Base-by-base conservation (phyloP, 2,888 invertebrate species). In the Malacosoma neustria region DNA sequence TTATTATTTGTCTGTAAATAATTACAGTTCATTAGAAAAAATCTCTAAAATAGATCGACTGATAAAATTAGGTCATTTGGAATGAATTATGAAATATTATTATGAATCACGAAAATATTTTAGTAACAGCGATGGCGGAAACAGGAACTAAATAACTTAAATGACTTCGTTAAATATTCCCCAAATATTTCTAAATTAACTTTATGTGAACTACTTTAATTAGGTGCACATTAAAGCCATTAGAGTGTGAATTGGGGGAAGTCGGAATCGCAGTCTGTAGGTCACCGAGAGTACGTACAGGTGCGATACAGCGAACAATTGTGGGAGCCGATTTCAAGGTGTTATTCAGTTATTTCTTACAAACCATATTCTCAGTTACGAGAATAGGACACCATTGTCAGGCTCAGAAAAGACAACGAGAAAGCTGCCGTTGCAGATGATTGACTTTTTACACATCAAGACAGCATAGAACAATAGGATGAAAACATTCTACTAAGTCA, bases 401-500 rank as follows among this genome's bases (percentile, higher is more conserved):
- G 33, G 53, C 44, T 22, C 37, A 51, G n/a, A n/a, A n/a, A n/a
- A n/a, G n/a, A n/a, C 48, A 45, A 39, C 69, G 70, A 72, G 82
- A 82, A 77, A 82, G 77, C 72, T n/a, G 58, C 37, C 45, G 51
- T 51, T 47, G 48, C 43, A 48, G 53, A 60, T 63, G 69, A 67
- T 40, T 45, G 42, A 49, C 57, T 72, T 75, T 72, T 79, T 62
- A 54, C 46, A 50, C 51, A 45, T 51, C 46, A 57, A 55, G 51
- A 49, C 48, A 49, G 49, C 53, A 51, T 46, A 50, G 52, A 79
- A 84, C 84, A 84, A 84, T 84, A 72, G 77, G 75, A 80, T 71
- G 77, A 80, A 79, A 79, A 69, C 62, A 62, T 60, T 63, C 76
- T 73, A 73, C 74, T 73, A 74, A 72, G 59, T 59, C 53, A 48